Evolutionary conservation across 1,140 invertebrate genomes (phyloP), one percentile per base, ranked within the genome.

Genomic region (Euwallacea fornicatus): DNA sequence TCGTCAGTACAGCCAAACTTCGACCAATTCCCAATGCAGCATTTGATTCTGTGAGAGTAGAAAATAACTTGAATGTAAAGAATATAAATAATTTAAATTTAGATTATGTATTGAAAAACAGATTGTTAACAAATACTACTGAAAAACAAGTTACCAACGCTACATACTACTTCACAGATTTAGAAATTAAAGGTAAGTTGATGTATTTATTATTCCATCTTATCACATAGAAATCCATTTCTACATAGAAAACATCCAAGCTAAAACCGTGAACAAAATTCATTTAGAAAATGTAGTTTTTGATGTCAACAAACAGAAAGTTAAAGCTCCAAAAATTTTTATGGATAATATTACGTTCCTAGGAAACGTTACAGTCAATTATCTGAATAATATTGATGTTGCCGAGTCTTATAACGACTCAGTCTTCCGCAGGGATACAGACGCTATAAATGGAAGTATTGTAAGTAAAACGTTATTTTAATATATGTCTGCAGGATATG

Each of bases 41-140:
- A 42, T 79, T 79, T 70, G 77, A 76, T 16, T 69, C 42, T 42
- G 9, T 79, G 7, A 69, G 69, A 42, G 55, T 80, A 7, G 13
- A 50, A 0, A 66, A 79, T 21, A 63, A 77, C 68, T 69, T 80
- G 15, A 66, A 78, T 54, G 46, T 79, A 13, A 47, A 54, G 15
- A 69, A 61, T 60, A 70, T 79, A 7, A 77, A 78, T 46, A 76
- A 76, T 42, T 61, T 73, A 13, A 65, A 78, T 58, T 74, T 80
- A 15, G 66, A 71, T 43, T 10, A 73, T n/a, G 72, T 79, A 50
- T 64, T 80, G 33, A 42, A 72, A 7, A 74, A 76, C 11, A 65
- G 77, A 69, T 21, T 80, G 55, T 56, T 77, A 10, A 64, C 72
- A 44, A 58, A 74, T 47, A 67, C 61, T 33, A 50, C 65, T 4